Base-by-base conservation (phyloP, 2,888 invertebrate species). In the Microctonus aethiopoides region DNA sequence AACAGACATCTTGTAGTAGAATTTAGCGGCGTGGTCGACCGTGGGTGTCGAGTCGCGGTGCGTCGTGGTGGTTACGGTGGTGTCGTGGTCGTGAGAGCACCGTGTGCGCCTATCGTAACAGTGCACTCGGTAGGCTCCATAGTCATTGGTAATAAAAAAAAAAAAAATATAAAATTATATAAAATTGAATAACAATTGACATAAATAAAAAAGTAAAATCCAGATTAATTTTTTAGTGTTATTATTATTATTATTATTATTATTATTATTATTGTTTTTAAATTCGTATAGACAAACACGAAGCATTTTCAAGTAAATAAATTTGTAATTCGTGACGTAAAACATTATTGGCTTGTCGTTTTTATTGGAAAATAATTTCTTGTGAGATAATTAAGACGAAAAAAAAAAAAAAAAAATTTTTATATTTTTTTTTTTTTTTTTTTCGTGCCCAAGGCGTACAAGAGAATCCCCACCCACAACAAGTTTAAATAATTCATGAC, bases 1-100 rank as follows among this genome's bases (percentile, higher is more conserved):
- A 75, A 82, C 84, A 81, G 84, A 83, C 83, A 84, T 84, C 83
- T 84, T 84, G 84, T 84, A 81, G 83, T 83, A 82, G 84, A 84
- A 81, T 84, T 83, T 83, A 83, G 84, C 82, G 81, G 81, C 80
- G 84, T 82, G 81, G 80, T 81, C 80, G 80, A 75, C 75, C 77
- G 81, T 80, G 81, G 76, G 76, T 72, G 75, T 72, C 75, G 76
- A 75, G 78, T 75, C 76, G 73, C 75, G 76, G 75, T 78, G 78
- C 77, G 77, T 77, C 77, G 74, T 74, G 75, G 73, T 74, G 73
- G 69, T 69, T 67, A 68, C 70, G 72, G 72, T 70, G 76, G 76
- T 76, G 78, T 75, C 75, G 46, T 46, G 72, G 68, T 73, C 77
- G 78, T 77, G 78, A 54, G 60, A 68, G 59, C 72, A 64, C 76